Percentiles rank a stretch among this genome's conserved stretches.
Conservation (phyloP, 2,797 vertebrate species). For the Phrynocephalus guinanensis region DNA sequence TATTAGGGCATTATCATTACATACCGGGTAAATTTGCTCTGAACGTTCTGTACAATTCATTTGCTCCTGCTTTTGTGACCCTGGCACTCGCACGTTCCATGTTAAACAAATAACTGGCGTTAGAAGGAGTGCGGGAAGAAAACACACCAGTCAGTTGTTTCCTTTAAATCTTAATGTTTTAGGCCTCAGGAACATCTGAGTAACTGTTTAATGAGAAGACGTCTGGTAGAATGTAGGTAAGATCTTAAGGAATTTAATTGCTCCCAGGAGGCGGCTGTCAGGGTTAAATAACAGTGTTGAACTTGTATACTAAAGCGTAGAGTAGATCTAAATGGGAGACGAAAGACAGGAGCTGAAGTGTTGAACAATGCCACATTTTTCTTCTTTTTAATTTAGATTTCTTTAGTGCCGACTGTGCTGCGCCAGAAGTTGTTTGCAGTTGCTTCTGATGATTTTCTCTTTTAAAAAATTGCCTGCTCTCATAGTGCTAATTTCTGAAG, state of each 20-base stretch:
- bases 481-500: not conserved
- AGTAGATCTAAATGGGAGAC: constrained; percentile 45
- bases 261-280: constrained; percentile 67
- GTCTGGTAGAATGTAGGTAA: constrained; percentile 67
- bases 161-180: constrained; percentile 70
- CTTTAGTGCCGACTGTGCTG: not conserved
- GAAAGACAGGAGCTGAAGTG: constrained; percentile 14
- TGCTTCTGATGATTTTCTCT: not conserved
- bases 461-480: not conserved
- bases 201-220: constrained; percentile 69
- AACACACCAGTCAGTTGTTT: constrained; percentile 54
- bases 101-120: constrained; percentile 72
- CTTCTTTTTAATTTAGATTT: not conserved
- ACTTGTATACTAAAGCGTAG: constrained; percentile 48
- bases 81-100: constrained; percentile 51
- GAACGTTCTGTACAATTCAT: constrained; percentile 40
- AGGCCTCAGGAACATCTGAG: constrained; percentile 65
- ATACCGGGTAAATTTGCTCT: constrained; percentile 29
- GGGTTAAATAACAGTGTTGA: constrained; percentile 58
- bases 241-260: constrained; percentile 69
- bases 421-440: not conserved
- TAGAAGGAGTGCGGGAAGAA: constrained; percentile 57
- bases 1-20: not conserved
- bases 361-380: constrained; percentile 24
- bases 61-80: constrained; percentile 56